Percentiles rank a stretch among this genome's conserved stretches.
Evolutionary conservation across 1,140 invertebrate genomes (phyloP).

Genomic region (Trichomalopsis sarcophagae): DNA sequence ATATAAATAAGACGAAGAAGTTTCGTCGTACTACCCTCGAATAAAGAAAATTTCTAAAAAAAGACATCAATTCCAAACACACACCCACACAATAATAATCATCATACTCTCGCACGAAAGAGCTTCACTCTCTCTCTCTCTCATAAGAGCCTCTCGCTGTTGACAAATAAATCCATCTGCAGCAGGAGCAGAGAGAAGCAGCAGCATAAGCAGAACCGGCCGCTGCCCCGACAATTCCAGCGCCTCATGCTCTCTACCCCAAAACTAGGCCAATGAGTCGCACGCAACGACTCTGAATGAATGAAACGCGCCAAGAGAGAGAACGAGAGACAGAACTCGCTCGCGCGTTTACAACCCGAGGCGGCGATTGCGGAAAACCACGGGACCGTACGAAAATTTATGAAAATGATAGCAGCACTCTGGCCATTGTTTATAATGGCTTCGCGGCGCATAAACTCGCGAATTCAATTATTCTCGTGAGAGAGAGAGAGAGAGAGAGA

Average conservation of each 20-base stretch:
- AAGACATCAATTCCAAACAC: too few relatives aligned
- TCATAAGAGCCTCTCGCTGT: not conserved
- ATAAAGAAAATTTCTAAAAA: too few relatives aligned
- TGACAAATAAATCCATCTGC: constrained; percentile 37
- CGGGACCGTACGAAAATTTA: constrained; percentile 39
- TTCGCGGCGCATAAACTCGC: constrained; percentile 9
- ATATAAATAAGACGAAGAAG: too few relatives aligned
- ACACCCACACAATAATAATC: too few relatives aligned
- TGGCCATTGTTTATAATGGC: constrained; percentile 32
- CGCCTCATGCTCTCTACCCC: not conserved
- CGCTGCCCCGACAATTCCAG: not conserved
- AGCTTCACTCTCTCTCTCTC: too few relatives aligned
- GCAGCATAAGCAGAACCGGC: too few relatives aligned
- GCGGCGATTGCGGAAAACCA: constrained; percentile 29
- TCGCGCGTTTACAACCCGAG: not conserved
- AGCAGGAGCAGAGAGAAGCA: too few relatives aligned
- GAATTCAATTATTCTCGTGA: constrained; percentile 8
- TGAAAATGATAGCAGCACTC: constrained; percentile 25
- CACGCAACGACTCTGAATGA: not conserved
- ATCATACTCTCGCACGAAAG: too few relatives aligned
- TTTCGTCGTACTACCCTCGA: too few relatives aligned
- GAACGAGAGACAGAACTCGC: not conserved
- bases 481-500: not conserved
- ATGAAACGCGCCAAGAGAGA: not conserved
- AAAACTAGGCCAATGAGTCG: constrained; percentile 39